Evolutionary conservation across 1,140 invertebrate species (phyloP), one percentile per base, ranked within the genome.

Genomic region (Heliconius hewitsoni): DNA sequence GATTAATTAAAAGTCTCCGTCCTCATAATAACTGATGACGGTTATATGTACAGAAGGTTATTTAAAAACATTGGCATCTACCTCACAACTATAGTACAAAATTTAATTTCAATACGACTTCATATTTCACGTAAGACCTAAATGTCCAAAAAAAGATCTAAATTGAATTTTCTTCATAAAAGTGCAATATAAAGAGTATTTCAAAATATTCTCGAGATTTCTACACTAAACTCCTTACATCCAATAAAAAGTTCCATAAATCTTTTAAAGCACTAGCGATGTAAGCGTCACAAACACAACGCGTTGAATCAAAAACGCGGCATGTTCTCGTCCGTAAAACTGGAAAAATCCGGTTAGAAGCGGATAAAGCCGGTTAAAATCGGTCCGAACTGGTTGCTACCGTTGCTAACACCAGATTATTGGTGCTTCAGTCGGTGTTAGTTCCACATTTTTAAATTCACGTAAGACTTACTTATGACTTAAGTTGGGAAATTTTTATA

Each of bases 311-410:
- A 75, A 81, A 81, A 81, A 77, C 70, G 55, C 71, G 39, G 80
- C 74, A 81, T 81, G 80, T 81, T 83, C 73, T 81, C 78, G 74
- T 78, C 74, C 79, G 76, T 75, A 71, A 46, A 81, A 81, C 82
- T 76, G 72, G 79, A 83, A 83, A 81, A 81, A 83, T 83, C 82
- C 82, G 72, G 79, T 83, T 71, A 18, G 70, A 37, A 71, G 30
- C 27, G 72, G 77, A 81, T 81, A 79, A 77, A 83, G 81, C 82
- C 82, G 72, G 79, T 81, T 81, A 77, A 37, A 70, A 74, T 71
- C 79, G 50, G 82, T 83, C 77, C 78, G 74, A 83, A 81, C 82
- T 73, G 50, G 82, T 79, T 81, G 60, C 76, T 37, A 4, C 76
- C 57, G 72, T 71, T 76, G 77, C 72, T 74, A 77, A 77, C 72